Conservation (phyloP, 2,797 vertebrate species). For the Neopelma chrysocephalum region DNA sequence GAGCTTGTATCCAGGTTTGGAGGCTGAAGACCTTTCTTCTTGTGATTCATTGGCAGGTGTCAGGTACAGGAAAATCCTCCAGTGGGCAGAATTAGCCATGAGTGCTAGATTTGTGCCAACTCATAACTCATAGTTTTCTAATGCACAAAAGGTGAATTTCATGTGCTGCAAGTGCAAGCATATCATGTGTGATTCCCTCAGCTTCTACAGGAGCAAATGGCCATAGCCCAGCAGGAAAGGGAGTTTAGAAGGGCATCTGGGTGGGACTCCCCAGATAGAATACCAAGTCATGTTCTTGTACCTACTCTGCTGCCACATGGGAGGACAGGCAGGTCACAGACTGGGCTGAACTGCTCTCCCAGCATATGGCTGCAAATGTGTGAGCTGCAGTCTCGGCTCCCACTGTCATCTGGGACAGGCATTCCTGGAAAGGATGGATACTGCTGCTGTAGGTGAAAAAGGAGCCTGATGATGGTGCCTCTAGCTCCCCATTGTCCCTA, state of each 20-base stretch:
- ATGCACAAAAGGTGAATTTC: not conserved
- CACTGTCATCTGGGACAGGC: not conserved
- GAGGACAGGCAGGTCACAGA: not conserved
- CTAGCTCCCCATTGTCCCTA: not conserved
- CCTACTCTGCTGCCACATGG: rapidly evolving
- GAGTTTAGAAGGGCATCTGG: not conserved
- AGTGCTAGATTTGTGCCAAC: not conserved
- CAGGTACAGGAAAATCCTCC: not conserved
- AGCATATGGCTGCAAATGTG: not conserved
- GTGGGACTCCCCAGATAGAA: not conserved
- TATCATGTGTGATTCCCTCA: not conserved
- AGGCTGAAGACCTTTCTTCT: not conserved
- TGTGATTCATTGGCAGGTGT: not conserved
- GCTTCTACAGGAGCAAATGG: not conserved
- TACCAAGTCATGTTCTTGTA: rapidly evolving
- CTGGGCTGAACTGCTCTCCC: not conserved
- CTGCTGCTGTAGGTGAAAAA: not conserved
- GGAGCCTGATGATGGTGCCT: not conserved
- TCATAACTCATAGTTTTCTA: not conserved
- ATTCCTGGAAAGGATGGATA: not conserved
- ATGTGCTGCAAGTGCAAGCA: not conserved
- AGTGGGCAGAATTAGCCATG: not conserved
- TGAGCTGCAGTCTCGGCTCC: not conserved
- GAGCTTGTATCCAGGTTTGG: not conserved
- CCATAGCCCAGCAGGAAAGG: not conserved